Conservation (phyloP, 2,113 vertebrate genomes). For the Leiothrix lutea region DNA sequence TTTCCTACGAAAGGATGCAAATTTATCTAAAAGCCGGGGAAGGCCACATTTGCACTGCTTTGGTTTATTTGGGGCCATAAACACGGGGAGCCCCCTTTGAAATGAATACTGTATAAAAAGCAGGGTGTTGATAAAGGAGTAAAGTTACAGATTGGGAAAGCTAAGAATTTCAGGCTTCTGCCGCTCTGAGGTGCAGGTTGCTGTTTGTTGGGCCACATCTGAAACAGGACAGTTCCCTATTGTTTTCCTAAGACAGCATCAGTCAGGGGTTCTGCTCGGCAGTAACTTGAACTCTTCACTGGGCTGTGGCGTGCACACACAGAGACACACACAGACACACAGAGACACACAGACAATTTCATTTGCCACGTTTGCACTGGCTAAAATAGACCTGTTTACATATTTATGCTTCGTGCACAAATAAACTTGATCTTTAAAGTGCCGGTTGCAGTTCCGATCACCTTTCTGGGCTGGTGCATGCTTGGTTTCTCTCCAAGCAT, state of each 20-base stretch:
- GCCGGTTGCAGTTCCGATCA: background rate
- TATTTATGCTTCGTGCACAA: background rate
- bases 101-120: conserved; percentile 34
- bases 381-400: conserved; percentile 16
- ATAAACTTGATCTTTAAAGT: background rate
- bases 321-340: background rate
- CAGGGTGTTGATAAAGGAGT: background rate
- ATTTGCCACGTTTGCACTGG: background rate
- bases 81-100: conserved; percentile 18
- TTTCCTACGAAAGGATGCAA: background rate
- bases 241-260: background rate
- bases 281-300: background rate
- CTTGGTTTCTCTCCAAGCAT: background rate
- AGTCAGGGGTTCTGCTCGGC: background rate
- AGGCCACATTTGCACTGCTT: background rate
- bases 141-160: background rate
- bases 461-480: background rate
- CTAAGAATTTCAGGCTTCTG: background rate
- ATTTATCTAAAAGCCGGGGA: background rate
- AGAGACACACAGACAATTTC: background rate
- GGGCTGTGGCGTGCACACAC: background rate
- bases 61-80: conserved; percentile 34
- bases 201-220: background rate
- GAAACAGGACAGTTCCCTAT: background rate
- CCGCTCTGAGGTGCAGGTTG: background rate